A percentile compares a stretch with the other conserved stretches of the same genome.
Evolutionary conservation across 2,888 invertebrate genomes (phyloP).

Genomic region (Xestia sexstrigata): DNA sequence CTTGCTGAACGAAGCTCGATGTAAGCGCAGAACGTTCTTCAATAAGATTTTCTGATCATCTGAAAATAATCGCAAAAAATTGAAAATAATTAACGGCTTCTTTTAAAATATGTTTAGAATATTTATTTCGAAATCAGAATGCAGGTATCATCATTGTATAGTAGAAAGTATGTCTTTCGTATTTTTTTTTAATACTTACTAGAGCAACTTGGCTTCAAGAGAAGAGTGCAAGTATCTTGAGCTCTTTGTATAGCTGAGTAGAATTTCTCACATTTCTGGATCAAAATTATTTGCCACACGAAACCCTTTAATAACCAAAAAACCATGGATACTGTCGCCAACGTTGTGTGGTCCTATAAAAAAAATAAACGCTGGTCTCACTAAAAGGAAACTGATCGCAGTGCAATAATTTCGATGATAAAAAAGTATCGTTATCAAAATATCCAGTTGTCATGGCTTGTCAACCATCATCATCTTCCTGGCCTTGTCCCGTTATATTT

Average conservation of each 20-base stretch:
- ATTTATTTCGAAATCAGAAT: neutral
- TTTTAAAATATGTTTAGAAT: neutral
- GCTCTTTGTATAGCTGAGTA: neutral
- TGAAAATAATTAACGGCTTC: neutral
- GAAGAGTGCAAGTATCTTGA: conserved; percentile 15
- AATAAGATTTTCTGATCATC: neutral
- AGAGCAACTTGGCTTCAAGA: neutral
- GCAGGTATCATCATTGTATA: neutral
- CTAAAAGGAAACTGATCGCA: neutral
- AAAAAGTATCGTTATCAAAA: neutral
- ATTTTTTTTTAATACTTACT: neutral
- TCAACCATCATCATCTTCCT: no score
- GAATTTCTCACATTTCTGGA: conserved; percentile 15
- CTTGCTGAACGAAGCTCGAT: conserved; percentile 25
- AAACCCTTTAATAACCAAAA: conserved; percentile 7
- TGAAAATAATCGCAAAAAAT: neutral
- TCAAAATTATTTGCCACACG: neutral
- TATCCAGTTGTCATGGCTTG: no score
- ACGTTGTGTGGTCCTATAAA: neutral
- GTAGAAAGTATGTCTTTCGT: no score
- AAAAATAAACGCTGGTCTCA: neutral
- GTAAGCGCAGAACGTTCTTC: conserved; percentile 14
- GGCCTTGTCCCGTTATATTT: no score
- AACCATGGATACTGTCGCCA: neutral
- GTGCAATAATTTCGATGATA: neutral